A percentile compares a stretch with the other conserved stretches of the same genome.
These are phyloP conservation scores for Unio delphinus DNA, from an alignment of 2,888 invertebrate species.

Conservation along the genomic window DNA sequence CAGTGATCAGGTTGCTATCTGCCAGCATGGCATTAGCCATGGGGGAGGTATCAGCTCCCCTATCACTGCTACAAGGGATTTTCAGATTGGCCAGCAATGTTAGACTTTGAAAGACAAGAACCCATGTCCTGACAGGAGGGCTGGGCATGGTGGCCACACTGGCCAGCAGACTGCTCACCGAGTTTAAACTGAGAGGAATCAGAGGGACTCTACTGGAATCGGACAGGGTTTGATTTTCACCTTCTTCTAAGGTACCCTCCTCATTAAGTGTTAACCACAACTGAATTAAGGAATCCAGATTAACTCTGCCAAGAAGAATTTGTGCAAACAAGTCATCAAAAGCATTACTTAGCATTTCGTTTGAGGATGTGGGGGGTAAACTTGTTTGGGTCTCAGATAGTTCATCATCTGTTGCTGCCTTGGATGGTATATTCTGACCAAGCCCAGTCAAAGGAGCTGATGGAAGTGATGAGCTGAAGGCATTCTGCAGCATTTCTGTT, in stretches of 20 bases:
- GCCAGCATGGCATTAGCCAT: constrained; percentile 64
- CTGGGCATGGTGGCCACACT: constrained; percentile 80
- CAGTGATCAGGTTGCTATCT: constrained; percentile 59
- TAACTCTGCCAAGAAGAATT: constrained; percentile 79
- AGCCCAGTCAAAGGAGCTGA: constrained; percentile 31
- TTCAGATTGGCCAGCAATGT: constrained; percentile 81
- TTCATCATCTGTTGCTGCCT: constrained; percentile 59
- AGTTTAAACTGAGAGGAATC: constrained; percentile 77
- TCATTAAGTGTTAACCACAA: constrained; percentile 89
- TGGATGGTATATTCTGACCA: constrained; percentile 19
- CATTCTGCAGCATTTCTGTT: constrained; percentile 77
- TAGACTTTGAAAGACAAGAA: constrained; percentile 82
- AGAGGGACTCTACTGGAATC: constrained; percentile 73
- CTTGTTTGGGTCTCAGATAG: constrained; percentile 40
- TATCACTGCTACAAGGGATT: constrained; percentile 21
- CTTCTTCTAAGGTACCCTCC: constrained; percentile 71
- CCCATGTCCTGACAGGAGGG: constrained; percentile 84
- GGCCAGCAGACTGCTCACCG: constrained; percentile 79
- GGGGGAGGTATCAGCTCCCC: constrained; percentile 22
- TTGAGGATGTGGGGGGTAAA: constrained; percentile 37
- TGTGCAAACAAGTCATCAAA: constrained; percentile 80
- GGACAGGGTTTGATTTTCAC: constrained; percentile 50
- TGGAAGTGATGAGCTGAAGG: constrained; percentile 73
- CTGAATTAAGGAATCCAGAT: constrained; percentile 87
- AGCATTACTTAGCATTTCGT: constrained; percentile 79